These are phyloP conservation scores for Rhinogobius similis DNA, from an alignment of 2,113 vertebrate genomes.

Conservation along the genomic window DNA sequence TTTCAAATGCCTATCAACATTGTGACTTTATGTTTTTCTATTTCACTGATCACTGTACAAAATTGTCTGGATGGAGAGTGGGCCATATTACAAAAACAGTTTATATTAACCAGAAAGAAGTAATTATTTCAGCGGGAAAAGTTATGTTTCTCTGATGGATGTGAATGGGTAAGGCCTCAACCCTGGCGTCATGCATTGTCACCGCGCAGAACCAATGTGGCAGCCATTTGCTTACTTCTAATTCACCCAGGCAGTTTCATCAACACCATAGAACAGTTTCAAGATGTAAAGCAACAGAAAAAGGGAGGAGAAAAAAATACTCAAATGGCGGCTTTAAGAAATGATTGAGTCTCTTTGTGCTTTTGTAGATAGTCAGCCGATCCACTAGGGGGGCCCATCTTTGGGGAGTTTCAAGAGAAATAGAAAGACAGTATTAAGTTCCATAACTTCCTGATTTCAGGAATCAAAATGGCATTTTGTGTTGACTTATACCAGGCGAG, in stretches of 20 bases:
- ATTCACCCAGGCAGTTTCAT: constrained; percentile 43
- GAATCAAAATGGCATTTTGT: constrained; percentile 54
- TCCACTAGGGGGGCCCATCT: constrained; percentile 71
- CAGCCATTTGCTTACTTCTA: constrained; percentile 27
- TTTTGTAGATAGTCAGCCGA: constrained; percentile 74
- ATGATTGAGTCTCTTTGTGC: constrained; percentile 78
- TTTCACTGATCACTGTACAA: constrained; percentile 61
- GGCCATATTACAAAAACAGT: constrained; percentile 44
- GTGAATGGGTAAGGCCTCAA: constrained; percentile 77
- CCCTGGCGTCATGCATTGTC: constrained; percentile 80
- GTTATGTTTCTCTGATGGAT: constrained; percentile 55
- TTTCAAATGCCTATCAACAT: constrained; percentile 56
- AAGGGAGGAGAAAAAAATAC: constrained; percentile 24
- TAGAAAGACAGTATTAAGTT: constrained; percentile 36
- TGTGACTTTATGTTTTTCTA: constrained; percentile 38
- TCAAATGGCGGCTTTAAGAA: constrained; percentile 53
- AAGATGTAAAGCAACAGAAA: constrained; percentile 59
- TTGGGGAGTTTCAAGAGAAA: constrained; percentile 70
- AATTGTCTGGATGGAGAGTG: constrained; percentile 43
- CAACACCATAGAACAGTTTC: constrained; percentile 33
- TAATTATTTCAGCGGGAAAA: constrained; percentile 47
- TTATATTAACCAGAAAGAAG: constrained; percentile 32
- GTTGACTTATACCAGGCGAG: constrained; percentile 51
- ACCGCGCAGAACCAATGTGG: constrained; percentile 71
- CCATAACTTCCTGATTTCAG: constrained; percentile 48